A percentile compares a stretch with the other conserved stretches of the same genome.
Conservation (phyloP, 2,113 vertebrate genomes). For the Sylvia atricapilla region DNA sequence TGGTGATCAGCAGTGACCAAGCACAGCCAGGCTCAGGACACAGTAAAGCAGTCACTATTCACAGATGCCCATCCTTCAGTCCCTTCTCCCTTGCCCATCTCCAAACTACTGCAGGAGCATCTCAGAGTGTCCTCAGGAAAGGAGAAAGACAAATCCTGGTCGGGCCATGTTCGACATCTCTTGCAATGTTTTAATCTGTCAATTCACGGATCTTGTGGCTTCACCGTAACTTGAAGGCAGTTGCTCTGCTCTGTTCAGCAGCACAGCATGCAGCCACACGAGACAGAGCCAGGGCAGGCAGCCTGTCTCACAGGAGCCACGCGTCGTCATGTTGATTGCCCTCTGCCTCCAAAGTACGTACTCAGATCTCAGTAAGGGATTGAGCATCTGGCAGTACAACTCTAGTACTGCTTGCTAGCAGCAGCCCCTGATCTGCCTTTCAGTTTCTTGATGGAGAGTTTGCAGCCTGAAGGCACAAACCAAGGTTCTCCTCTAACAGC, state of each 20-base stretch:
- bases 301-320: neutral
- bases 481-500: neutral
- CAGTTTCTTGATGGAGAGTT: neutral
- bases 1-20: neutral
- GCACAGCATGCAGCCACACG: neutral
- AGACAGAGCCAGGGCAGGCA: neutral
- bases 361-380: neutral
- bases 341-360: neutral
- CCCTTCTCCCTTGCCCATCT: neutral
- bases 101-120: neutral
- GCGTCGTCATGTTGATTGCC: neutral
- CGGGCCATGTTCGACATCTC: neutral
- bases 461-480: constrained; percentile 21
- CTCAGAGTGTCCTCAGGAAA: neutral
- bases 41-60: neutral
- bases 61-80: neutral
- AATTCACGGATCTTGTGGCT: neutral
- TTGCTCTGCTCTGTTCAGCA: neutral
- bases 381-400: neutral
- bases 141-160: neutral
- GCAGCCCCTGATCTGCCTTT: neutral
- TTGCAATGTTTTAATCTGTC: neutral
- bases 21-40: neutral
- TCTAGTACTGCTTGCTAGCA: neutral
- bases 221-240: neutral